Base-by-base conservation (phyloP, 2,888 invertebrate species). In the Chaitophorus viminalis region DNA sequence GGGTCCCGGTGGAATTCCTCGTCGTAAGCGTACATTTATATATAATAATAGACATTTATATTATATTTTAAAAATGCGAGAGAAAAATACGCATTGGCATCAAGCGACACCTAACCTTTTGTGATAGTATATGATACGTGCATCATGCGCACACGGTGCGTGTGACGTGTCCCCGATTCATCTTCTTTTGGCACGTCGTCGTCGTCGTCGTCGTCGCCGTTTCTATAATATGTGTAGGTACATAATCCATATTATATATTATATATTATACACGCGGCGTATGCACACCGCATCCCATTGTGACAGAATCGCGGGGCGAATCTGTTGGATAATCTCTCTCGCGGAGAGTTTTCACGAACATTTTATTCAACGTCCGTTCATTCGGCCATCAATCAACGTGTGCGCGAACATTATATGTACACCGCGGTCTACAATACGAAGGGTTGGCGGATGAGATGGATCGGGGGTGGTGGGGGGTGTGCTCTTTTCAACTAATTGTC, bases 401-500 rank as follows among this genome's bases (percentile, higher is more conserved):
- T 70, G 8, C n/a, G n/a, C n/a, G n/a, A n/a, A n/a, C n/a, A n/a
- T n/a, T n/a, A n/a, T n/a, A n/a, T n/a, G 14, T 46, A 14, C 46
- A 46, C 46, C 74, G 60, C 54, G 36, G 18, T 18, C 11, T 29
- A 68, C 76, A 65, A 84, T 52, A 52, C 31, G 54, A n/a, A n/a
- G n/a, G n/a, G n/a, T n/a, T n/a, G n/a, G n/a, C n/a, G n/a, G n/a
- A n/a, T n/a, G n/a, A n/a, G n/a, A n/a, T n/a, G n/a, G n/a, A n/a
- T n/a, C n/a, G n/a, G n/a, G n/a, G n/a, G n/a, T n/a, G n/a, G n/a
- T n/a, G 70, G 78, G 36, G 29, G 39, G 70, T 52, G 78, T 29
- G 31, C 75, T 65, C 54, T 36, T 78, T 86, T 78, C 36, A 86
- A 78, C 78, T 86, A 86, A 86, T 86, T 86, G 86, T 79, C 86